Evolutionary conservation across 1,140 invertebrate species (phyloP).

Genomic region (Delia radicum): DNA sequence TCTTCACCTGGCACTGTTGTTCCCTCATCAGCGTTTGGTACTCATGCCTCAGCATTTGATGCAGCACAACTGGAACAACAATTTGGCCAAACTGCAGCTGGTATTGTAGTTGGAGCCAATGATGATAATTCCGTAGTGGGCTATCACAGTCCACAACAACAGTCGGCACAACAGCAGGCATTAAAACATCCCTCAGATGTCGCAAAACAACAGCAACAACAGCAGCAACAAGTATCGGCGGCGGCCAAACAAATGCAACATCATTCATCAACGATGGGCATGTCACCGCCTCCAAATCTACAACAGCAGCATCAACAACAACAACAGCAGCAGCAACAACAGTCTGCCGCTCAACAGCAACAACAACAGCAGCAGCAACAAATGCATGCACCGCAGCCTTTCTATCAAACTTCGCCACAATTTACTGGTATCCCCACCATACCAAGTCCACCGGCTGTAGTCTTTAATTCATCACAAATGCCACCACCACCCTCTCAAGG

Average conservation of each 20-base stretch:
- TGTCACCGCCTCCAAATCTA: constrained; percentile 54
- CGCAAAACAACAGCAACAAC: constrained; percentile 41
- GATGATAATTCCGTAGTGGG: constrained; percentile 35
- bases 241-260: constrained; percentile 34
- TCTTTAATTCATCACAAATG: constrained; percentile 74
- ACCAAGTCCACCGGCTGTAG: constrained; percentile 77
- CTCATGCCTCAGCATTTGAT: constrained; percentile 51
- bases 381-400: constrained; percentile 34
- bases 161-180: constrained; percentile 41
- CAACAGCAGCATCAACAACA: constrained; percentile 50
- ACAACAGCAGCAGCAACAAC: constrained; percentile 42
- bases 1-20: constrained; percentile 44
- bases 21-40: constrained; percentile 24
- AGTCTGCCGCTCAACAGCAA: constrained; percentile 25
- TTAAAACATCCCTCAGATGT: constrained; percentile 31
- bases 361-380: too few relatives aligned
- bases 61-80: constrained; percentile 43
- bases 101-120: constrained; percentile 15
- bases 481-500: constrained; percentile 72
- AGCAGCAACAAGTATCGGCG: constrained; percentile 33
- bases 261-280: constrained; percentile 38
- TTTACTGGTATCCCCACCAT: constrained; percentile 77
- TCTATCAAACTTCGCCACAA: constrained; percentile 59
- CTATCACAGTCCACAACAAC: constrained; percentile 51
- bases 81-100: constrained; percentile 37